phyloP scores from a whole-genome alignment of 2,113 vertebrate species.

The Oryzias melastigma region DNA sequence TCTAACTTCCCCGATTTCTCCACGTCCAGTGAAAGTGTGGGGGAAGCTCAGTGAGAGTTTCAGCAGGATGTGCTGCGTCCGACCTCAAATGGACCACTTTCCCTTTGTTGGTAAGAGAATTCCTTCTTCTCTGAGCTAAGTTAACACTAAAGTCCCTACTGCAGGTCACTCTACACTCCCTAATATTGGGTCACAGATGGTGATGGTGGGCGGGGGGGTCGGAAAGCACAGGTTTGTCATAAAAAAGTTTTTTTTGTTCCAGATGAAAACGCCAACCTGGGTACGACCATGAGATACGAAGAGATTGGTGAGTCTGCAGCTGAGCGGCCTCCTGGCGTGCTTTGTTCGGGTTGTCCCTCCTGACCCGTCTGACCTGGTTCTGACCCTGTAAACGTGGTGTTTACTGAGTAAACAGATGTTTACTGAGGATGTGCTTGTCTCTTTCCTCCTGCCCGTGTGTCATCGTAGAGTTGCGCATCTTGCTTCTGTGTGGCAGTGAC shows the following conservation, averaged over 20 bases:
- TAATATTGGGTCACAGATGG: too few species aligned
- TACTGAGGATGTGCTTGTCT: conserved; percentile 46
- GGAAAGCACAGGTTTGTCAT: too few species aligned
- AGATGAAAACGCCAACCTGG: conserved; percentile 98
- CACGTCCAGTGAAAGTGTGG: conserved; percentile 86
- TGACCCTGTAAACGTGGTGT: conserved; percentile 31
- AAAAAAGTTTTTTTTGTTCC: neutral
- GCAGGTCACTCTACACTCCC: too few species aligned
- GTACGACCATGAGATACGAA: conserved; percentile 92
- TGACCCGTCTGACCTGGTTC: conserved; percentile 33
- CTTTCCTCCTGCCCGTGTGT: conserved; percentile 53
- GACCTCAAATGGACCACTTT: conserved; percentile 91
- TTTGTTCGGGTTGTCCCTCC: conserved; percentile 28
- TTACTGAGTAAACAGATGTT: conserved; percentile 39
- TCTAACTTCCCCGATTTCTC: neutral
- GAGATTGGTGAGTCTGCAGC: conserved; percentile 98
- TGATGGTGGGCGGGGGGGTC: too few species aligned
- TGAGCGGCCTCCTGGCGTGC: conserved; percentile 70
- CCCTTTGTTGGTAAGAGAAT: conserved; percentile 86
- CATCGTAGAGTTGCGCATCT: conserved; percentile 90
- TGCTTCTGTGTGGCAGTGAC: conserved; percentile 97
- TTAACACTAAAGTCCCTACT: too few species aligned
- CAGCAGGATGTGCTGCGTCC: conserved; percentile 94
- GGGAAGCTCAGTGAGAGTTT: conserved; percentile 93
- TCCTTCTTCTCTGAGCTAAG: neutral